phyloP scores from a whole-genome alignment of 2,888 invertebrate species.

The Byasa hedistus region DNA sequence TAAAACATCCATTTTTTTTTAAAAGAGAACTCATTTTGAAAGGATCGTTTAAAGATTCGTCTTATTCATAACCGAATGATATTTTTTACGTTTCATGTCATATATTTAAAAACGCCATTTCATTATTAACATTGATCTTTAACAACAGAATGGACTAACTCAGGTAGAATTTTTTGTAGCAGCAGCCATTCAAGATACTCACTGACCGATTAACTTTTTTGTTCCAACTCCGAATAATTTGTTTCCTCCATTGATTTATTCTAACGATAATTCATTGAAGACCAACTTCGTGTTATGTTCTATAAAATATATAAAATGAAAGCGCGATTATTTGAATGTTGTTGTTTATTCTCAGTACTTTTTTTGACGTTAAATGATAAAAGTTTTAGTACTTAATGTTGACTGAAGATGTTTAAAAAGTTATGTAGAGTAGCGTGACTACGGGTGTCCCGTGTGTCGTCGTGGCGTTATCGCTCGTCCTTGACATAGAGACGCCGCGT shows the following conservation, averaged over 20 bases:
- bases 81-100: conserved; percentile 6
- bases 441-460: conserved; percentile 50
- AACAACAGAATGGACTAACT: conserved; percentile 56
- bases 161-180: conserved; percentile 57
- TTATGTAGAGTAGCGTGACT: conserved; percentile 44
- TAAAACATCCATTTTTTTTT: not conserved
- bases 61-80: not conserved
- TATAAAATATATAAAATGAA: conserved; percentile 1
- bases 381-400: not conserved
- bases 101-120: conserved; percentile 17
- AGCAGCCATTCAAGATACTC: conserved; percentile 26
- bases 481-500: conserved; percentile 77
- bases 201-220: conserved; percentile 30
- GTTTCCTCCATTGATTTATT: conserved; percentile 28
- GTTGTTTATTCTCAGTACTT: not conserved
- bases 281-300: not conserved
- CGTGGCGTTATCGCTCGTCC: conserved; percentile 73
- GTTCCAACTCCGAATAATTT: conserved; percentile 24
- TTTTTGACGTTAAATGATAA: not conserved
- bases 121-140: conserved; percentile 37
- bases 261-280: conserved; percentile 19
- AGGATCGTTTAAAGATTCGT: not conserved
- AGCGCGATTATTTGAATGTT: not conserved
- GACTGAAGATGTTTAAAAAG: not conserved
- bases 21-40: too few relatives aligned